Conservation (phyloP, 2,888 invertebrate genomes). For the Phyto melanocephala region DNA sequence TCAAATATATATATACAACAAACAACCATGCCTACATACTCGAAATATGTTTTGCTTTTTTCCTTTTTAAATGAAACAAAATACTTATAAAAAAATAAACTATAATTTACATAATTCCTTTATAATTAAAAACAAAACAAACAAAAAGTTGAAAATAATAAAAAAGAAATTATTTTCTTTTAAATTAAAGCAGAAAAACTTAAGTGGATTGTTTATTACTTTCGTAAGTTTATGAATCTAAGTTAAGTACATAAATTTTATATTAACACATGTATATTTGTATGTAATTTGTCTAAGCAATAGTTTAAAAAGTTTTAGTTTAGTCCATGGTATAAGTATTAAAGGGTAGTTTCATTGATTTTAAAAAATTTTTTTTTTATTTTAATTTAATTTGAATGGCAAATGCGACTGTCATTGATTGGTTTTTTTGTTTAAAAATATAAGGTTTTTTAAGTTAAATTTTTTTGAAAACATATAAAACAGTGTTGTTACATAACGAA, state of each 20-base stretch:
- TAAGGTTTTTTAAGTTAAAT: too few relatives aligned
- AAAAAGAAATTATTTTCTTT: constrained; percentile 27
- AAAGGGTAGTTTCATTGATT: too few relatives aligned
- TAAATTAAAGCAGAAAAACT: neutral
- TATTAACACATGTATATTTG: too few relatives aligned
- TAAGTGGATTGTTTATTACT: neutral
- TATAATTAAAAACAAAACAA: neutral
- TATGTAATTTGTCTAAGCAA: neutral
- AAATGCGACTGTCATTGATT: too few relatives aligned
- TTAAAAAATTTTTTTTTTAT: too few relatives aligned
- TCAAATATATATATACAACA: constrained; percentile 54
- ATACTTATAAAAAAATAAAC: constrained; percentile 55
- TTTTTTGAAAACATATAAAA: too few relatives aligned
- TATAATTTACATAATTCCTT: constrained; percentile 1
- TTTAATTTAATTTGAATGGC: too few relatives aligned
- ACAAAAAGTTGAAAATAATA: constrained; percentile 1
- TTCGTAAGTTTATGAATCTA: too few relatives aligned
- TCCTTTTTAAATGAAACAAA: constrained; percentile 60
- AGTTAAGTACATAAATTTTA: too few relatives aligned
- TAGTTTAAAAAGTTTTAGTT: neutral
- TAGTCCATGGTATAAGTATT: too few relatives aligned
- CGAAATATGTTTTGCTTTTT: constrained; percentile 65
- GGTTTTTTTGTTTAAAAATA: too few relatives aligned
- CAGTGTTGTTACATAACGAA: too few relatives aligned
- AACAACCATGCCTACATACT: constrained; percentile 40